Base-by-base conservation (phyloP, 2,797 vertebrate species). In the Gymnopithys bicolor region DNA sequence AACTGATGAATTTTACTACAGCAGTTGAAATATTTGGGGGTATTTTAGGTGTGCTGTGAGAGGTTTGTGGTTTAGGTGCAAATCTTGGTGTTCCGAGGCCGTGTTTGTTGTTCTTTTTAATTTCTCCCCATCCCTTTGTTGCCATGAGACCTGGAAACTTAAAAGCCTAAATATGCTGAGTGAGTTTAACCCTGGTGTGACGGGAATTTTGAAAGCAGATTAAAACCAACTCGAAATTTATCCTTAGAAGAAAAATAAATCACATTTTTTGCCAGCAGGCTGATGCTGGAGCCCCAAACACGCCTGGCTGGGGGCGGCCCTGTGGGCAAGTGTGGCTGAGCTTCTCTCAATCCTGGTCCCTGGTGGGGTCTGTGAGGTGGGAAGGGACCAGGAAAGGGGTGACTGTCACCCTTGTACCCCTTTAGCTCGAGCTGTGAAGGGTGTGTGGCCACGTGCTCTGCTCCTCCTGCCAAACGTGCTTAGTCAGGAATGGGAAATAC, bases 281-380 rank as follows among this genome's bases (percentile, higher is more conserved):
- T 28, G 69, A 15, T 7, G 21, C 13, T 0, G 0, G 12, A n/a
- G 17, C 22, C 59, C n/a, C 30, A 16, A 5, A 55, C 1, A 0
- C 1, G 0, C 66, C 30, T 5, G 39, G 17, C 3, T 27, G 24
- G 62, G 69, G 13, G 27, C 0, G 1, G 27, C 17, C 60, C 74
- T 0, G 0, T 2, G 22, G 56, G 33, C 27, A 66, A 48, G 6
- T 0, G 0, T 2, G 13, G 56, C 45, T n/a, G 6, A 9, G 30
- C 9, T 67, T 7, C 2, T 46, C 37, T 74, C 23, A 2, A 1
- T 4, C 12, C 67, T 4, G 13, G n/a, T 70, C 30, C 32, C 30
- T 18, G 27, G 11, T 12, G 83, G 33, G 46, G 9, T 80, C 33
- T 30, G 10, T 8, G 28, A 7, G 67, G 75, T 84, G 56, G 58